These are phyloP conservation scores for Australoheros facetus DNA, from an alignment of 2,797 vertebrate species.

Conservation along the genomic window DNA sequence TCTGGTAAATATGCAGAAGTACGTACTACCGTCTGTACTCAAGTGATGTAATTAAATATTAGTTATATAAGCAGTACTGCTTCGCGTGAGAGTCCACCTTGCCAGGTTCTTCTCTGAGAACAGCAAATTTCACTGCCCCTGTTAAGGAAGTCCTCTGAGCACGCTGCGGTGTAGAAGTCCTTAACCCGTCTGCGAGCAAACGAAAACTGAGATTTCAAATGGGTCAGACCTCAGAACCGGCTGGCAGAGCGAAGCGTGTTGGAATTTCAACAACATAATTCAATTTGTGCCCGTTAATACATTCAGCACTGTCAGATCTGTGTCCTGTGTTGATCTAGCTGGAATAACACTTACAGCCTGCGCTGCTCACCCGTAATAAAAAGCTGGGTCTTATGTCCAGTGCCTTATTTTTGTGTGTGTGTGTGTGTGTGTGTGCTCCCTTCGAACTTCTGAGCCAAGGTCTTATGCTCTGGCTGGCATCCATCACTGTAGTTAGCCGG, in stretches of 20 bases:
- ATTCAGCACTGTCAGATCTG: conserved; percentile 60
- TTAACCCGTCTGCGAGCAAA: conserved; percentile 40
- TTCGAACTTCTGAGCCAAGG: too few relatives aligned
- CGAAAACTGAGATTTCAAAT: conserved; percentile 48
- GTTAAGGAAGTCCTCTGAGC: conserved; percentile 19
- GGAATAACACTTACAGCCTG: conserved; percentile 72
- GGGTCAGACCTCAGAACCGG: conserved; percentile 37
- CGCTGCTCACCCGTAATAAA: conserved; percentile 57
- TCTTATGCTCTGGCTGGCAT: conserved; percentile 70
- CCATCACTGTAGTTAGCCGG: conserved; percentile 65
- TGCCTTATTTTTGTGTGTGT: conserved; percentile 46
- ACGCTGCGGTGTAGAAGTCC: conserved; percentile 27
- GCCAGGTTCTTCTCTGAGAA: conserved; percentile 8
- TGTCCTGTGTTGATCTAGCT: conserved; percentile 78
- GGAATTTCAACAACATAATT: conserved; percentile 68
- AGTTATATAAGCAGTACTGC: background rate
- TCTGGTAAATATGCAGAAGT: background rate
- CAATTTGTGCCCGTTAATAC: conserved; percentile 76
- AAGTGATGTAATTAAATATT: background rate
- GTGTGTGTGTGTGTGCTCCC: too few relatives aligned
- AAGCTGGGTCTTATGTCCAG: conserved; percentile 62
- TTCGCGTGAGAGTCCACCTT: background rate
- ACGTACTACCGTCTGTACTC: background rate
- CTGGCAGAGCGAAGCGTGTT: conserved; percentile 21
- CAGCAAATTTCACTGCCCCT: conserved; percentile 1